These are phyloP conservation scores for Cynopterus brachyotis DNA, from an alignment of 2,113 vertebrate species.

Conservation along the genomic window DNA sequence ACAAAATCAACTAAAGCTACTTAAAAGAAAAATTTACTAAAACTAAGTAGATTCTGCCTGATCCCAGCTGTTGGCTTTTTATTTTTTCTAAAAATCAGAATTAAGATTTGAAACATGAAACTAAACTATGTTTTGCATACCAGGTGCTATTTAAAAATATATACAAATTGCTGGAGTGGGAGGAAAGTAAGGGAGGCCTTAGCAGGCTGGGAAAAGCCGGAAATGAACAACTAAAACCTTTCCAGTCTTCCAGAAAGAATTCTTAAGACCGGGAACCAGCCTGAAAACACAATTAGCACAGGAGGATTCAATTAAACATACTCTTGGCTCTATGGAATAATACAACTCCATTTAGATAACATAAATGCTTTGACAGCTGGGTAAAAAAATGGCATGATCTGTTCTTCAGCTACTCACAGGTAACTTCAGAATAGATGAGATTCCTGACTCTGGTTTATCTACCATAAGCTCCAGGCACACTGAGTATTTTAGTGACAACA, in stretches of 20 bases:
- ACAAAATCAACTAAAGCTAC: background rate
- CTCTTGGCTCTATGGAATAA: background rate
- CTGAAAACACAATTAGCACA: conserved; percentile 36
- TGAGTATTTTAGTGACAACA: conserved; percentile 69
- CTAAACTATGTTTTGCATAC: conserved; percentile 9
- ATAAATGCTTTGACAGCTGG: conserved; percentile 1
- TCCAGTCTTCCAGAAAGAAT: conserved; percentile 48
- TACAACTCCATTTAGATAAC: background rate
- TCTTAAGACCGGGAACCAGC: background rate
- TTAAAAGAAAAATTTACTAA: conserved; percentile 26
- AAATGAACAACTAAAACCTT: conserved; percentile 46
- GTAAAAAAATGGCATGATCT: background rate
- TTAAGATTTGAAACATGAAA: conserved; percentile 58
- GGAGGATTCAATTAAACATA: conserved; percentile 53
- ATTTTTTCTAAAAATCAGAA: conserved; percentile 14
- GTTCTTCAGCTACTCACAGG: conserved; percentile 39
- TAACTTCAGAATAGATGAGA: conserved; percentile 54
- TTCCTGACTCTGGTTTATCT: conserved; percentile 62
- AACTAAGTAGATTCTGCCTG: background rate
- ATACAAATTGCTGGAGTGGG: background rate
- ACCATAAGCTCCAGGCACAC: background rate
- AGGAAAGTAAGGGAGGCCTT: background rate
- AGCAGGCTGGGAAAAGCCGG: background rate
- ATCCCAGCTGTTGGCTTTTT: background rate
- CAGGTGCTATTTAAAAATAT: conserved; percentile 27